Base-by-base conservation (phyloP, 2,888 invertebrate species). In the Acrocyrtus sp. region DNA sequence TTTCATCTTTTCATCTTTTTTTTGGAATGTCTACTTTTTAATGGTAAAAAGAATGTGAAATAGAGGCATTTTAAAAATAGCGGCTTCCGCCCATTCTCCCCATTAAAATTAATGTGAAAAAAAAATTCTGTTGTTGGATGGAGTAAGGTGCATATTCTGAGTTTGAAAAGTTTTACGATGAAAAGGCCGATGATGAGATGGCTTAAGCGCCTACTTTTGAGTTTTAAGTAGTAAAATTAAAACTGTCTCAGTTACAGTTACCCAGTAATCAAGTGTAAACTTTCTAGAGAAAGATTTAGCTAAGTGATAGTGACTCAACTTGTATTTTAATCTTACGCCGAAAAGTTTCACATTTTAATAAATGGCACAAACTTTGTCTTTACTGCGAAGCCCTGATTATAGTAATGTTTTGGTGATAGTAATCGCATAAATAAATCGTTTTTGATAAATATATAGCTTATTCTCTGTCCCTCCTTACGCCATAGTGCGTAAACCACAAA, bases 401-500 rank as follows among this genome's bases (percentile, higher is more conserved):
- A 12, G 39, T 51, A 34, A 62, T 19, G 62, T 27, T 41, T 53
- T 26, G 48, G 43, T 45, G 53, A 63, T 54, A 63, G 53, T 63
- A 53, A 63, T 53, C 50, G 39, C 12, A 45, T 29, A 22, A 27
- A 57, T 57, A 63, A 63, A 57, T 63, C 15, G 50, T 22, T 70
- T 62, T 70, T 47, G 47, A 41, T 51, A 51, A n/a, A n/a, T n/a
- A 34, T 34, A 34, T 12, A 34, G 12, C 63, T 70, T n/a, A n/a
- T n/a, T n/a, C n/a, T n/a, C n/a, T n/a, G n/a, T n/a, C n/a, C 70
- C 70, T 53, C 29, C 53, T n/a, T 48, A 70, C 61, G 41, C 57
- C 63, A 70, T 51, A 34, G 48, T 50, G 58, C 63, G 63, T 57
- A 70, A 51, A 58, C 70, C 63, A 63, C 63, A 51, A 63, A 70